Percentiles rank a stretch among this genome's conserved stretches.
These are phyloP conservation scores for Hapalemur alaotrensis DNA, from an alignment of 2,797 vertebrate species.

Conservation along the genomic window DNA sequence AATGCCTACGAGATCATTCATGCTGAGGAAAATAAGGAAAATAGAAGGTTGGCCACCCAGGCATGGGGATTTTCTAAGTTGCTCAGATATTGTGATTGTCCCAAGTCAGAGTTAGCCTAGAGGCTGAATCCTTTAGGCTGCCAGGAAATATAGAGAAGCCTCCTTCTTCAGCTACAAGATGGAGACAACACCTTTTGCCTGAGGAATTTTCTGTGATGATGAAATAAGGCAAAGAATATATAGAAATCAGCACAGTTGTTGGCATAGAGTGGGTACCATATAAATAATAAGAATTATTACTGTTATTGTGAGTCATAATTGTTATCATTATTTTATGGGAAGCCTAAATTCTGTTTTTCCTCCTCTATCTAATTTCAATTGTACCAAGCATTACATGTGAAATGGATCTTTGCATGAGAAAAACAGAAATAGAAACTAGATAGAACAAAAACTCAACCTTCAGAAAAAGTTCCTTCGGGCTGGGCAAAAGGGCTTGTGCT, in stretches of 20 bases:
- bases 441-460: background rate
- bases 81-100: too few relatives aligned
- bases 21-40: background rate
- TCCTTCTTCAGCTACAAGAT: background rate
- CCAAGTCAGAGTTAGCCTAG: background rate
- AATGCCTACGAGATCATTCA: background rate
- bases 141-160: fast-evolving
- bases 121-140: background rate
- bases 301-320: background rate
- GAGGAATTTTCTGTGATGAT: background rate
- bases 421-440: background rate
- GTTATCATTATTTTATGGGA: background rate
- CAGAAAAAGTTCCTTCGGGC: background rate
- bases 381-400: background rate
- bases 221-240: background rate
- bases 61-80: background rate
- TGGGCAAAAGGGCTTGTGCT: background rate
- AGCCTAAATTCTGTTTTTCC: too few relatives aligned
- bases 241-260: background rate
- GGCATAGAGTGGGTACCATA: background rate
- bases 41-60: background rate
- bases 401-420: background rate
- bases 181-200: background rate
- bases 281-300: too few relatives aligned
- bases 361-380: background rate